These are phyloP conservation scores for Periparus ater DNA, from an alignment of 2,797 vertebrate genomes.

Conservation along the genomic window DNA sequence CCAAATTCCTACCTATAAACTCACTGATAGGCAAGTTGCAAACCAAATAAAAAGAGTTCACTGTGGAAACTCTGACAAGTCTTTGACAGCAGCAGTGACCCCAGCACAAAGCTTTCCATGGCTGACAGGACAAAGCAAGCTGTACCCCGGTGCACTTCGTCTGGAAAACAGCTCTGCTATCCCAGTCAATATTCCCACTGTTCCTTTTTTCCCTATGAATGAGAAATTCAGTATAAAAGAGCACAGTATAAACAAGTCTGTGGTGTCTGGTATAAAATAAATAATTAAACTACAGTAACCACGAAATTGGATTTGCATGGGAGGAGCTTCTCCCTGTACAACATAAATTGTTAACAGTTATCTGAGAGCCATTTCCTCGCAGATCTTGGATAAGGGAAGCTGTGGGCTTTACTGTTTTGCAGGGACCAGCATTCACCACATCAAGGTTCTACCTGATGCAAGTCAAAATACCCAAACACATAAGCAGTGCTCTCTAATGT, in stretches of 20 bases:
- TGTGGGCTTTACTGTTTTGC: background rate
- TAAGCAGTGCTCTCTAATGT: background rate
- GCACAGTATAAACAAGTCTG: background rate
- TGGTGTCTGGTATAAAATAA: background rate
- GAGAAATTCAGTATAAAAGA: conserved; percentile 41
- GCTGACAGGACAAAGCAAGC: conserved; percentile 57
- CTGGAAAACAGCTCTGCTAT: conserved; percentile 5
- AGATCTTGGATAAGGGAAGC: conserved; percentile 24
- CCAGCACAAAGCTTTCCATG: conserved; percentile 26
- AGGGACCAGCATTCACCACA: background rate
- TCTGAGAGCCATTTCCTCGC: conserved; percentile 30
- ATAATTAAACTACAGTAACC: conserved; percentile 17
- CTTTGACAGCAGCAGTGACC: conserved; percentile 37
- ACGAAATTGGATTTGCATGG: conserved; percentile 20
- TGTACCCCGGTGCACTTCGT: background rate
- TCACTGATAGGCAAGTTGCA: background rate
- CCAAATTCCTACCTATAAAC: background rate
- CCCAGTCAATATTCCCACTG: conserved; percentile 37
- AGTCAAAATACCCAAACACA: background rate
- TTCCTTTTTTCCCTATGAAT: background rate
- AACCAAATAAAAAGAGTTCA: background rate
- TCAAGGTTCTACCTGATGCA: background rate
- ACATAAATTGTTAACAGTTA: conserved; percentile 23
- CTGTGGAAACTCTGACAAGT: conserved; percentile 28
- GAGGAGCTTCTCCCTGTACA: conserved; percentile 13